Base-by-base conservation (phyloP, 53 echinoderm and acorn worm species). In the Luidia sarsii region DNA sequence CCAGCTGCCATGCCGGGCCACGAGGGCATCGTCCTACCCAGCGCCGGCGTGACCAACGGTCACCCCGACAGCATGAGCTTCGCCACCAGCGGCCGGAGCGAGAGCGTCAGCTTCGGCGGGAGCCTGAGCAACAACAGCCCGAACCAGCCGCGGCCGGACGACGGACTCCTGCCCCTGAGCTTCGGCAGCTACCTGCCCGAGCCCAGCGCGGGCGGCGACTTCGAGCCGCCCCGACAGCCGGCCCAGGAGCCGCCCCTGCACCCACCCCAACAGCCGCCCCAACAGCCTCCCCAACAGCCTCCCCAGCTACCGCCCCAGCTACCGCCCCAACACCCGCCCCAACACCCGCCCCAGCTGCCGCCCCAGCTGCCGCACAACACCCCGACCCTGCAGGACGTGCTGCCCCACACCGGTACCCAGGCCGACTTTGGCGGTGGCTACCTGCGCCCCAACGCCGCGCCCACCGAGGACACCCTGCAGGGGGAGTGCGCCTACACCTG, bases 401-500 rank as follows among this genome's bases (percentile, higher is more conserved):
- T 29, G 41, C 46, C 28, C 0, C 61, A 59, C n/a, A 30, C 29
- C 31, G 24, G 23, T 38, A 64, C 66, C 13, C 80, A 65, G 1
- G 46, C 61, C 61, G 35, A 46, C 15, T 21, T 51, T 16, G 82
- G 46, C 55, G 23, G 56, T 6, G 87, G 73, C 21, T 61, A 27
- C 35, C 55, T 45, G 30, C 67, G 77, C 39, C 64, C 82, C 18
- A 73, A 68, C 79, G 69, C 77, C 8, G 50, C 70, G 16, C 87
- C 87, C 3, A 87, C 87, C 3, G 59, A 71, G 20, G 64, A 41
- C 28, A 62, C 83, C 1, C 41, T 72, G 15, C 71, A 68, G 28
- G 87, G 81, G 3, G 72, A 86, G 48, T 90, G 90, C 13, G 87
- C 82, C 29, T 66, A 75, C 10, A 70, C 90, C 18, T 90, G 90